phyloP scores from a whole-genome alignment of 2,113 vertebrate genomes.

The Thomomys bottae region DNA sequence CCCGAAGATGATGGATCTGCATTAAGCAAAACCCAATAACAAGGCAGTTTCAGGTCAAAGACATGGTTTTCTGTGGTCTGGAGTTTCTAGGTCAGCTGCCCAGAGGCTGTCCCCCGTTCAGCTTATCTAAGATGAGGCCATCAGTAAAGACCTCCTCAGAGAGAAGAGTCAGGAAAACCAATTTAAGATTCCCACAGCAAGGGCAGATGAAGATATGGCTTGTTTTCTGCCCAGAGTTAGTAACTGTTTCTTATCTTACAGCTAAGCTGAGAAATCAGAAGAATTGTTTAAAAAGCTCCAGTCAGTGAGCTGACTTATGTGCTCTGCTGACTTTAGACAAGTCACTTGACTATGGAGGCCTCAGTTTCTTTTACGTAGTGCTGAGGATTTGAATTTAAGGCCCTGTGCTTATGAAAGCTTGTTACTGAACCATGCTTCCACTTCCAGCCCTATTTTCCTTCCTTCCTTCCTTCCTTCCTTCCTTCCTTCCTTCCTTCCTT shows the following conservation, averaged over 20 bases:
- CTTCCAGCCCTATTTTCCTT: too few relatives aligned
- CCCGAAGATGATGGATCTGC: conserved; percentile 62
- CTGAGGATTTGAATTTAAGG: too few relatives aligned
- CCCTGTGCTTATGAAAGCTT: too few relatives aligned
- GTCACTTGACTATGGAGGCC: background rate
- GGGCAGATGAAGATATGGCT: conserved; percentile 50
- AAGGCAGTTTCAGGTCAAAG: conserved; percentile 63
- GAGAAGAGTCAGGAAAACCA: conserved; percentile 33
- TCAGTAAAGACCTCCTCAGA: conserved; percentile 38
- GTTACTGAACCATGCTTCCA: too few relatives aligned
- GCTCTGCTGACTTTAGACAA: background rate
- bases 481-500: too few relatives aligned
- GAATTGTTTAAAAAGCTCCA: background rate
- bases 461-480: too few relatives aligned
- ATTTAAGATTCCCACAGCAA: conserved; percentile 52
- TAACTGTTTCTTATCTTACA: background rate
- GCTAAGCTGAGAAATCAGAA: background rate
- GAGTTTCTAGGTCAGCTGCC: conserved; percentile 52
- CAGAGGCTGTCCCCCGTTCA: background rate
- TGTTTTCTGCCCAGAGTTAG: conserved; percentile 6
- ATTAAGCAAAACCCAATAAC: conserved; percentile 58
- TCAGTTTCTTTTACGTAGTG: background rate
- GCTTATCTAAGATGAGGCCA: conserved; percentile 20
- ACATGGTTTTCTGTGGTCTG: conserved; percentile 59
- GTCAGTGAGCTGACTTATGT: background rate